phyloP scores from a whole-genome alignment of 1,140 invertebrate genomes.

The Harlomillsia oculata region DNA sequence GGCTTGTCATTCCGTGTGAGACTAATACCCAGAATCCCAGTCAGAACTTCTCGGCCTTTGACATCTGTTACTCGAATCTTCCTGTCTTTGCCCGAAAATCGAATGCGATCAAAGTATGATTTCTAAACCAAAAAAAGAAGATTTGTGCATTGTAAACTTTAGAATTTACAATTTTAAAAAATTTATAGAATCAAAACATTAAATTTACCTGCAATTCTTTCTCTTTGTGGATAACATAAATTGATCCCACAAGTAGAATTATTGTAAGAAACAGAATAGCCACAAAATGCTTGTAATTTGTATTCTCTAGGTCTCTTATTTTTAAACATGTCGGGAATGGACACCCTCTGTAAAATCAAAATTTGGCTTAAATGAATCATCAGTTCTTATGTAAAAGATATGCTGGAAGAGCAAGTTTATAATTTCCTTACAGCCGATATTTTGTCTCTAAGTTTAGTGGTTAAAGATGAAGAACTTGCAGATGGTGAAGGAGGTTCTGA shows the following conservation, averaged over 20 bases:
- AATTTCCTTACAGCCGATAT: constrained; percentile 8
- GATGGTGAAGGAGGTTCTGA: not conserved
- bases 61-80: constrained; percentile 61
- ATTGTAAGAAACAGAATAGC: constrained; percentile 67
- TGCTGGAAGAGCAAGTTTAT: not conserved
- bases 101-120: constrained; percentile 70
- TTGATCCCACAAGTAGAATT: constrained; percentile 67
- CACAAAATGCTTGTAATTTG: constrained; percentile 69
- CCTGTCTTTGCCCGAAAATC: constrained; percentile 68
- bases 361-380: not conserved
- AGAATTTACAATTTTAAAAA: not conserved
- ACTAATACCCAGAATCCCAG: constrained; percentile 55
- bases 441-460: constrained; percentile 7
- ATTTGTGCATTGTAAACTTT: not conserved
- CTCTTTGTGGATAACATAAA: constrained; percentile 70
- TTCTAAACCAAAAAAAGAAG: constrained; percentile 44
- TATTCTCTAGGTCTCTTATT: constrained; percentile 50
- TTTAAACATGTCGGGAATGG: constrained; percentile 45
- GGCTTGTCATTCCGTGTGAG: constrained; percentile 49
- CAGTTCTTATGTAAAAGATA: not conserved
- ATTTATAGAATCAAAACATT: not conserved
- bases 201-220: constrained; percentile 51
- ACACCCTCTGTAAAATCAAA: constrained; percentile 39
- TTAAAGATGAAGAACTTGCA: constrained; percentile 5
- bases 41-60: constrained; percentile 59